These are phyloP conservation scores for Platypus cylindrus DNA, from an alignment of 2,888 invertebrate species.

Conservation along the genomic window DNA sequence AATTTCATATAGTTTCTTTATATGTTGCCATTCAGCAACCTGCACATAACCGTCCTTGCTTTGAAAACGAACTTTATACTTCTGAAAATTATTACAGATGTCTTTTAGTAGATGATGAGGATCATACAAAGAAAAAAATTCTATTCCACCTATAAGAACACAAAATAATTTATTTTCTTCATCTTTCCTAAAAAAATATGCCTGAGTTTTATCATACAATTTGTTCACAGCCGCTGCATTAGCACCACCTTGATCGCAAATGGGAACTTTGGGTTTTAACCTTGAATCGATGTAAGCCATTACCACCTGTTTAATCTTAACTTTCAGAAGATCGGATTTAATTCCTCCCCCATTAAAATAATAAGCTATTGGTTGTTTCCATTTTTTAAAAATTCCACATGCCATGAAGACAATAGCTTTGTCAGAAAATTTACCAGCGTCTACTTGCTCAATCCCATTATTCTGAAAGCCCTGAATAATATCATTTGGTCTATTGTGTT, in stretches of 20 bases:
- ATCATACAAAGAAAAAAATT: slow-evolving; percentile 7
- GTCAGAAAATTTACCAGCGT: slow-evolving; percentile 15
- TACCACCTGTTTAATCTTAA: slow-evolving; percentile 14
- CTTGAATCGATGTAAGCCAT: slow-evolving; percentile 13
- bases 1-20: slow-evolving; percentile 6
- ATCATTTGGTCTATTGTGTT: slow-evolving; percentile 13
- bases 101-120: slow-evolving; percentile 6
- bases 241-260: neutral
- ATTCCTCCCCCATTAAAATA: slow-evolving; percentile 15
- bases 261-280: neutral
- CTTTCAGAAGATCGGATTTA: slow-evolving; percentile 10
- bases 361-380: slow-evolving; percentile 20
- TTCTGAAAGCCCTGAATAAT: slow-evolving; percentile 16
- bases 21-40: slow-evolving; percentile 4
- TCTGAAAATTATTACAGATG: slow-evolving; percentile 6
- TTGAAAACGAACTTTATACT: slow-evolving; percentile 1
- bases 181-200: neutral
- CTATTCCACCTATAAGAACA: slow-evolving; percentile 2
- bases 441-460: slow-evolving; percentile 8
- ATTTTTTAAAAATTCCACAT: slow-evolving; percentile 15
- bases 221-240: slow-evolving; percentile 3
- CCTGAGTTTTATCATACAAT: neutral
- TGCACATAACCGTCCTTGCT: neutral
- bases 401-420: slow-evolving; percentile 21
- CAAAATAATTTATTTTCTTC: slow-evolving; percentile 4